These are phyloP conservation scores for Oscarella lobularis DNA, from an alignment of 37 sponge, comb jelly and placozoan species.

Conservation along the genomic window DNA sequence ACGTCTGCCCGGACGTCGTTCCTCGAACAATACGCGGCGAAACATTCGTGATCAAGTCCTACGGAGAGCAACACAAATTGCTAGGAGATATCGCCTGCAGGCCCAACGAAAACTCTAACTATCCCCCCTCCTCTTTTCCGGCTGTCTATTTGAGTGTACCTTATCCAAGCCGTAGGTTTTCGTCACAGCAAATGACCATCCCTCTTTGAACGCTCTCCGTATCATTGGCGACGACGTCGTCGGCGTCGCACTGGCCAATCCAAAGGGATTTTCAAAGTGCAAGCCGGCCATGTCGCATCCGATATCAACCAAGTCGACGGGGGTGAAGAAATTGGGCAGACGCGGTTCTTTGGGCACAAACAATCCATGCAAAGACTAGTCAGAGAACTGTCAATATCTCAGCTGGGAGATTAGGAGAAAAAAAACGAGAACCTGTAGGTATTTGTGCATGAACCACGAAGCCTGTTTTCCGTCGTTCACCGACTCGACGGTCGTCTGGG, in stretches of 20 bases:
- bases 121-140: no score
- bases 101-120: no score
- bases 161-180: slow-evolving; percentile 85
- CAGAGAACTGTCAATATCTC: neutral
- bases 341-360: slow-evolving; percentile 46
- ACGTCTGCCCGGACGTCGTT: slow-evolving; percentile 68
- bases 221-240: slow-evolving; percentile 91
- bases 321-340: slow-evolving; percentile 87
- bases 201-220: slow-evolving; percentile 73
- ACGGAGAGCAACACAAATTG: neutral
- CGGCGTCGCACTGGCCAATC: slow-evolving; percentile 90
- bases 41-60: slow-evolving; percentile 89
- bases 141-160: no score
- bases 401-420: neutral
- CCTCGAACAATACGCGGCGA: slow-evolving; percentile 90
- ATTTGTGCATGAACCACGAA: slow-evolving; percentile 43
- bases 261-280: slow-evolving; percentile 87
- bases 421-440: slow-evolving; percentile 4
- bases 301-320: slow-evolving; percentile 73
- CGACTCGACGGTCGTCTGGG: slow-evolving; percentile 85
- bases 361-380: slow-evolving; percentile 81
- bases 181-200: slow-evolving; percentile 91
- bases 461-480: slow-evolving; percentile 98
- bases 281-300: slow-evolving; percentile 69
- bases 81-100: no score